phyloP scores from a whole-genome alignment of 2,113 vertebrate species.

The Rhipidura dahli region DNA sequence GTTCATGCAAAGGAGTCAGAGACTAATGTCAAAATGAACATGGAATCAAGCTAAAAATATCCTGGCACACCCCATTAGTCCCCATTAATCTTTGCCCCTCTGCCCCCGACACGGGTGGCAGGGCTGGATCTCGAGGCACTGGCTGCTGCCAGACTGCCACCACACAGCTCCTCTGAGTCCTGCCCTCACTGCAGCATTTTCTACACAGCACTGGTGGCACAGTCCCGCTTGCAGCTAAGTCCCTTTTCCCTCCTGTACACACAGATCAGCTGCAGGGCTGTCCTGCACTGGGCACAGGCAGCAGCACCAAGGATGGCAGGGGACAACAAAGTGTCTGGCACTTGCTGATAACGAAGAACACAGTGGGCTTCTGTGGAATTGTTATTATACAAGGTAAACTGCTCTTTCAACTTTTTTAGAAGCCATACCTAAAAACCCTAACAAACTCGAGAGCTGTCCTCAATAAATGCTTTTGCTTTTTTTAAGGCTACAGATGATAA shows the following conservation, averaged over 20 bases:
- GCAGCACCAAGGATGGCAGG: background rate
- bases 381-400: background rate
- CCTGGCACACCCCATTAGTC: background rate
- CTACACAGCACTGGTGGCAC: accelerated
- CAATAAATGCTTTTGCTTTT: background rate
- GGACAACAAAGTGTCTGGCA: background rate
- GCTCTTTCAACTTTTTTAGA: background rate
- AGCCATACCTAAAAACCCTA: background rate
- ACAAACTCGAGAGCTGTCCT: background rate
- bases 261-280: background rate
- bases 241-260: background rate
- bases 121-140: accelerated
- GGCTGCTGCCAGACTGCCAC: background rate
- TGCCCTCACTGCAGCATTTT: accelerated
- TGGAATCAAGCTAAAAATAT: background rate
- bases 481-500: background rate
- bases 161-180: background rate
- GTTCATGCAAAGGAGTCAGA: background rate
- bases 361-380: background rate
- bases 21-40: background rate
- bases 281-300: background rate
- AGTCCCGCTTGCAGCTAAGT: background rate
- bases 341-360: background rate
- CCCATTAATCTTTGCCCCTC: background rate
- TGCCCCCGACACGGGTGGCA: background rate